Evolutionary conservation across 2,797 vertebrate species (phyloP).

Genomic region (Pseudochirops cupreus): DNA sequence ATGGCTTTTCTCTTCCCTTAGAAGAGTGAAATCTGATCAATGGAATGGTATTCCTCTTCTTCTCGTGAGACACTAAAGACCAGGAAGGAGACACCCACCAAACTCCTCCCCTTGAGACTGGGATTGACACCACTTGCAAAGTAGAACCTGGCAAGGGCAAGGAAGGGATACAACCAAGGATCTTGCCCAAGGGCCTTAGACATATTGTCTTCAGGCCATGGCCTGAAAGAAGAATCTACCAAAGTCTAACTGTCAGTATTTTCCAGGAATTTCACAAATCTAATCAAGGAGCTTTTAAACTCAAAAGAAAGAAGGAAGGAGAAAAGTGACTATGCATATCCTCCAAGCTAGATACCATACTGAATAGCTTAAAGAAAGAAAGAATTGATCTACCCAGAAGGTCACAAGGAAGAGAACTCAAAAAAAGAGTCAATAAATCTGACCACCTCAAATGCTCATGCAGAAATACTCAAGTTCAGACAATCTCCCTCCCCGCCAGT

Average conservation of each 20-base stretch:
- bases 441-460: neutral
- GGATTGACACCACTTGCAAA: neutral
- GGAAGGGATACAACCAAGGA: neutral
- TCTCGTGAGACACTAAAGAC: neutral
- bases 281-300: neutral
- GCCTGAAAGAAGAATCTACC: neutral
- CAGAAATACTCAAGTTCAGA: neutral
- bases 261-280: neutral
- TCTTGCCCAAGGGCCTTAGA: neutral
- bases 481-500: neutral
- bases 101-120: neutral
- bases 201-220: neutral
- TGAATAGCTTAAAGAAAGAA: neutral
- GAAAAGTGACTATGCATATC: neutral
- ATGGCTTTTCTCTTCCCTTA: neutral
- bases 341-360: neutral
- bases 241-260: neutral
- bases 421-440: neutral
- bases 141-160: neutral
- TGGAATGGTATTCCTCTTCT: neutral
- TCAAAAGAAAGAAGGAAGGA: neutral
- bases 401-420: neutral
- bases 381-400: neutral
- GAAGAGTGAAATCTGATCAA: neutral
- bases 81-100: neutral